A percentile compares a stretch with the other conserved stretches of the same genome.
Conservation (phyloP, 2,888 invertebrate species). For the Drosophila phalerata region DNA sequence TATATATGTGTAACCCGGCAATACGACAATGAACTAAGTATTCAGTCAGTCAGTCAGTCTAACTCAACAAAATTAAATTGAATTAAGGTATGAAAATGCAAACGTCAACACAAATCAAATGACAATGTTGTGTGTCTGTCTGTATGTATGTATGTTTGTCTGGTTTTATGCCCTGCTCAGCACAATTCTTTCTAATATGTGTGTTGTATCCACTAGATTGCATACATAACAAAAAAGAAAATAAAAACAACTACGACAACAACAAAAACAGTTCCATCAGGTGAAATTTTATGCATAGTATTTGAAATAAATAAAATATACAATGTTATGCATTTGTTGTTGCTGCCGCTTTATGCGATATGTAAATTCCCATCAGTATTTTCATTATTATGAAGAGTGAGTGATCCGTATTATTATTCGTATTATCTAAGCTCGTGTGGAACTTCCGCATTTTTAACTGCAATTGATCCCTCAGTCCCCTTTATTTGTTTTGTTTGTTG, state of each 20-base stretch:
- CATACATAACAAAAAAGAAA: conserved; percentile 20
- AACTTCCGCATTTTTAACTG: conserved; percentile 43
- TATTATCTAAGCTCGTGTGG: conserved; percentile 38
- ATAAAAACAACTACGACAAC: conserved; percentile 5
- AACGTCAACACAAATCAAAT: conserved; percentile 79
- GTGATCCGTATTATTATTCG: conserved; percentile 29
- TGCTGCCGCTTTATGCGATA: conserved; percentile 10
- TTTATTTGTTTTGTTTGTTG: not conserved
- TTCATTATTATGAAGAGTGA: conserved; percentile 15
- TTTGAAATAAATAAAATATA: conserved; percentile 26
- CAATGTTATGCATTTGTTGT: conserved; percentile 20
- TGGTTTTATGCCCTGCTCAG: conserved; percentile 27
- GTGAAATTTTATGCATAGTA: conserved; percentile 42
- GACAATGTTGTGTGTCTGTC: conserved; percentile 56
- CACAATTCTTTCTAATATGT: conserved; percentile 29
- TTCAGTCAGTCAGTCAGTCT: conserved; percentile 3
- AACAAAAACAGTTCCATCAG: conserved; percentile 37
- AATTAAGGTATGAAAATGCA: conserved; percentile 73
- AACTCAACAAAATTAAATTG: conserved; percentile 60
- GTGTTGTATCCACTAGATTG: conserved; percentile 26
- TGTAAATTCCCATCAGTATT: conserved; percentile 22
- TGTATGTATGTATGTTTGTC: conserved; percentile 11
- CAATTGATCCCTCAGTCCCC: conserved; percentile 29
- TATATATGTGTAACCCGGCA: conserved; percentile 30
- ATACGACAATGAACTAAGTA: conserved; percentile 35